These are phyloP conservation scores for Pasiphila rectangulata DNA, from an alignment of 2,888 invertebrate genomes.

Conservation along the genomic window DNA sequence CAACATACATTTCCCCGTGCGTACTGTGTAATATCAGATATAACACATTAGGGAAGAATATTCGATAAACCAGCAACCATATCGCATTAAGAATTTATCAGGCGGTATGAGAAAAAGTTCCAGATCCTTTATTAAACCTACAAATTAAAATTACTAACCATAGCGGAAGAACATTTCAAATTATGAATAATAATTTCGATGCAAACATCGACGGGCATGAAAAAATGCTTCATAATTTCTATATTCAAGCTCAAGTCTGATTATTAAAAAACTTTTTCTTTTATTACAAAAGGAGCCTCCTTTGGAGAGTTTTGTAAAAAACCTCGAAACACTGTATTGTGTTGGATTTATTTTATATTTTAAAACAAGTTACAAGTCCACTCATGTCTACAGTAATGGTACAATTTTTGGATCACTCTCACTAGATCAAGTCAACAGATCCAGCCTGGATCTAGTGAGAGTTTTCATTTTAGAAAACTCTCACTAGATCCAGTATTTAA, in stretches of 20 bases:
- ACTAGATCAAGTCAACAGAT: no score
- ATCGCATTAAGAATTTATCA: not conserved
- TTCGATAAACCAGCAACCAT: no score
- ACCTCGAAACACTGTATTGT: conserved; percentile 1
- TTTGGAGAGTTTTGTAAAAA: conserved; percentile 19
- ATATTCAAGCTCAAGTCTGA: conserved; percentile 21
- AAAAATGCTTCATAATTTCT: conserved; percentile 24
- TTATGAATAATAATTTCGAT: conserved; percentile 12
- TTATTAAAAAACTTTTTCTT: conserved; percentile 46
- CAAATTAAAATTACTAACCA: not conserved
- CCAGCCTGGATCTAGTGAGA: no score
- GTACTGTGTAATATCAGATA: no score
- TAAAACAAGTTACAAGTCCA: not conserved
- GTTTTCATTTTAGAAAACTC: no score
- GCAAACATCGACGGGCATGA: conserved; percentile 23
- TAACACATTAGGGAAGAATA: no score
- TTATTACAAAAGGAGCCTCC: conserved; percentile 31
- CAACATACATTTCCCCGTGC: not conserved
- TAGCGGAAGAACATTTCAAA: conserved; percentile 3
- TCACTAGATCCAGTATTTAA: no score
- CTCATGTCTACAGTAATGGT: no score
- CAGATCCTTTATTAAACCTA: not conserved
- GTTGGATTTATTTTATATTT: not conserved
- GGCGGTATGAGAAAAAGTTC: not conserved
- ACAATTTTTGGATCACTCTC: no score